A percentile compares a stretch with the other conserved stretches of the same genome.
Conservation (phyloP, 92 coral and sea anemone species). For the Actinernus sp. region DNA sequence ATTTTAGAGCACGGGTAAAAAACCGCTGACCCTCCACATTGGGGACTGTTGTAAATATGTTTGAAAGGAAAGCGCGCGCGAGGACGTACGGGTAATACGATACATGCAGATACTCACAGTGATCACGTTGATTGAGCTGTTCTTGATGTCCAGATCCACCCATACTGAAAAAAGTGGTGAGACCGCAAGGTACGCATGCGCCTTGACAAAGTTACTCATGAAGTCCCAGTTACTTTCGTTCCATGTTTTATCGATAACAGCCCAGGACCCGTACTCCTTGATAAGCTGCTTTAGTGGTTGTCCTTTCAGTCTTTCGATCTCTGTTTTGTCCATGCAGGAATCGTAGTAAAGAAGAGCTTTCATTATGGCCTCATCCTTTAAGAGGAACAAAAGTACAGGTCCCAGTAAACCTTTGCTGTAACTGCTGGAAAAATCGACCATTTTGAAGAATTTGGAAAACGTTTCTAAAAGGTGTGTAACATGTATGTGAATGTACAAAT, state of each 20-base stretch:
- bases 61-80: too few species aligned
- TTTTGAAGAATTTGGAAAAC: too few species aligned
- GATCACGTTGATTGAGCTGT: constrained; percentile 68
- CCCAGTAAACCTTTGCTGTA: too few species aligned
- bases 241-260: constrained; percentile 83
- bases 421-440: too few species aligned
- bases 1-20: too few species aligned
- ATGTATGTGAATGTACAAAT: too few species aligned
- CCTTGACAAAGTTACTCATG: constrained; percentile 43
- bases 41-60: too few species aligned
- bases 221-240: constrained; percentile 72
- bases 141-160: constrained; percentile 61
- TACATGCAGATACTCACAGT: too few species aligned
- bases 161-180: constrained; percentile 46
- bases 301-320: constrained; percentile 67
- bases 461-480: too few species aligned
- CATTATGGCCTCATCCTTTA: constrained; percentile 84
- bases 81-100: too few species aligned
- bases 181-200: constrained; percentile 60
- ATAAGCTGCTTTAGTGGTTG: constrained; percentile 63
- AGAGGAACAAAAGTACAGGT: too few species aligned
- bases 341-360: constrained; percentile 85
- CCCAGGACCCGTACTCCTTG: constrained; percentile 80
- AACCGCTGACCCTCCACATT: too few species aligned
- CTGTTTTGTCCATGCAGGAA: constrained; percentile 75